Conservation (phyloP, 1,140 invertebrate genomes). For the Rhopalosiphum padi region DNA sequence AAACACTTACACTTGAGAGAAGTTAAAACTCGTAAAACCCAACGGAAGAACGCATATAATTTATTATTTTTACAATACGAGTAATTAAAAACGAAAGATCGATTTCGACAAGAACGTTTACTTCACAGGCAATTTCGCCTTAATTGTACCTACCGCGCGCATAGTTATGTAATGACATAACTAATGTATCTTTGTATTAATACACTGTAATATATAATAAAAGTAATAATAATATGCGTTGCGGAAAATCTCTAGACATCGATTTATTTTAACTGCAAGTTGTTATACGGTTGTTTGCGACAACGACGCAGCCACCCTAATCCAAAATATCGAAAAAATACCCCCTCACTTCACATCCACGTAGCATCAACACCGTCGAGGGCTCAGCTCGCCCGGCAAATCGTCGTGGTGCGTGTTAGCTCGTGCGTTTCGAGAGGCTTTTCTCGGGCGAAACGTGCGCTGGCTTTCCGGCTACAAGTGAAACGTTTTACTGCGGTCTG, state of each 20-base stretch:
- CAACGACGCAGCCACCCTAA: not conserved
- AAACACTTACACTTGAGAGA: not conserved
- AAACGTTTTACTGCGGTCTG: slow-evolving; percentile 53
- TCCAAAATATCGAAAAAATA: slow-evolving; percentile 3
- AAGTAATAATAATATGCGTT: not conserved
- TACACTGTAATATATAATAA: not conserved
- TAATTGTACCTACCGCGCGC: not conserved
- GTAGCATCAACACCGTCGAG: not conserved
- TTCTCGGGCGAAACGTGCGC: slow-evolving; percentile 53
- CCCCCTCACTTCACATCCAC: not conserved
- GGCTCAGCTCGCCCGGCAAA: not conserved
- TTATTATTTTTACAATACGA: not conserved
- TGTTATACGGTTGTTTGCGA: slow-evolving; percentile 12
- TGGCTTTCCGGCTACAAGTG: slow-evolving; percentile 47
- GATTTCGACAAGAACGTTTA: not conserved
- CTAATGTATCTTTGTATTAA: not conserved
- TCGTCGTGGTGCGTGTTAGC: slow-evolving; percentile 8
- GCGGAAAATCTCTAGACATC: not conserved
- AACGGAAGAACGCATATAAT: not conserved
- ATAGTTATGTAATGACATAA: not conserved
- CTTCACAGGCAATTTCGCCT: not conserved
- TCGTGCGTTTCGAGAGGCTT: slow-evolving; percentile 55
- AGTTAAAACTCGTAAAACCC: not conserved
- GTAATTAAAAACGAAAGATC: not conserved
- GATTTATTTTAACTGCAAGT: slow-evolving; percentile 31